These are phyloP conservation scores for Gephyroberyx darwinii DNA, from an alignment of 2,797 vertebrate species.

Conservation along the genomic window DNA sequence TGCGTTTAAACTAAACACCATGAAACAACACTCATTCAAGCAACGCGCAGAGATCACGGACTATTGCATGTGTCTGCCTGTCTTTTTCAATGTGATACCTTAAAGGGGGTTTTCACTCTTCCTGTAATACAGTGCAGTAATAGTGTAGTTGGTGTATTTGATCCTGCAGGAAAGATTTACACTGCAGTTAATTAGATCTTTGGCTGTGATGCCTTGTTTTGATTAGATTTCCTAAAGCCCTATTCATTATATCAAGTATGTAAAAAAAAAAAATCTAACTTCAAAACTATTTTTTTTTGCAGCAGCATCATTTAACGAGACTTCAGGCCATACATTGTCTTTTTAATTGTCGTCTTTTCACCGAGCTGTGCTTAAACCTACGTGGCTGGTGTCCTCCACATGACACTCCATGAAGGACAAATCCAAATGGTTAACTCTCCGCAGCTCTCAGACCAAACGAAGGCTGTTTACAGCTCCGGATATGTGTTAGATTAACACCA, in stretches of 20 bases:
- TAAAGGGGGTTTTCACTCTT: slow-evolving; percentile 4
- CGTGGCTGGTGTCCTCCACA: slow-evolving; percentile 32
- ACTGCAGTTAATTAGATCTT: slow-evolving; percentile 52
- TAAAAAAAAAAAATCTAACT: slow-evolving; percentile 11
- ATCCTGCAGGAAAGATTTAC: slow-evolving; percentile 43
- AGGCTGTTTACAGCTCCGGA: slow-evolving; percentile 9
- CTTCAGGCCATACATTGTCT: slow-evolving; percentile 13
- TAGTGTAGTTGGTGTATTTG: slow-evolving; percentile 37
- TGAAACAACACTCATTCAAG: background rate
- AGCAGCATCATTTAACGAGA: slow-evolving; percentile 32
- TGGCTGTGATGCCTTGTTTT: slow-evolving; percentile 35
- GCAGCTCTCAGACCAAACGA: slow-evolving; percentile 3
- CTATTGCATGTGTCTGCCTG: slow-evolving; percentile 24
- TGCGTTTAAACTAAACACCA: background rate
- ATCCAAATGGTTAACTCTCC: slow-evolving; percentile 46
- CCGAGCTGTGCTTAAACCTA: background rate
- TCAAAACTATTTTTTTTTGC: slow-evolving; percentile 21
- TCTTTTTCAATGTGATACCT: background rate
- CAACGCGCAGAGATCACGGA: slow-evolving; percentile 12
- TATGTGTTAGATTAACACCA: background rate
- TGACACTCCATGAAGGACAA: slow-evolving; percentile 32
- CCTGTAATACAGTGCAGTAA: background rate
- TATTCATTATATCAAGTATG: slow-evolving; percentile 44
- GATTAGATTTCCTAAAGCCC: slow-evolving; percentile 29
- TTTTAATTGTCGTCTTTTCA: slow-evolving; percentile 27